Percentiles rank a stretch among this genome's conserved stretches.
phyloP scores from a whole-genome alignment of 92 coral and sea anemone species.

The Parazoanthus swiftii region DNA sequence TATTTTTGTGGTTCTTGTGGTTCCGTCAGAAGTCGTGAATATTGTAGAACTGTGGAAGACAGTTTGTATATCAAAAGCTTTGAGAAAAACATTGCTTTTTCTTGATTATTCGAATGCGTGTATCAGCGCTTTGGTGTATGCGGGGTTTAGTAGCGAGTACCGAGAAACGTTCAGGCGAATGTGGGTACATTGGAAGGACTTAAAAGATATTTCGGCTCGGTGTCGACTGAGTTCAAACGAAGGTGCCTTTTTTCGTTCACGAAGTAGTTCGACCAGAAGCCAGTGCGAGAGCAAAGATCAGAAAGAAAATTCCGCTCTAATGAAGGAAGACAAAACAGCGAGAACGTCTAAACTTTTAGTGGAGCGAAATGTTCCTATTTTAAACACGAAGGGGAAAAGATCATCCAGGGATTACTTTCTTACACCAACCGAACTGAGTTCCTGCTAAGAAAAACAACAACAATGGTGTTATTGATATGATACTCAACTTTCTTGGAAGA shows the following conservation, averaged over 20 bases:
- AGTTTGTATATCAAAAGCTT: constrained; percentile 16
- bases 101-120: constrained; percentile 37
- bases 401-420: background rate
- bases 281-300: constrained; percentile 26
- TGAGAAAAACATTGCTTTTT: constrained; percentile 10
- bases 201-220: constrained; percentile 35
- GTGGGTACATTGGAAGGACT: constrained; percentile 36
- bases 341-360: background rate
- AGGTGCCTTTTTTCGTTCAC: constrained; percentile 25
- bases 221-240: constrained; percentile 2
- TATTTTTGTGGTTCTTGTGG: constrained; percentile 21
- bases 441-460: background rate
- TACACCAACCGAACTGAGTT: background rate
- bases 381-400: too few species aligned
- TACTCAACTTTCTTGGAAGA: too few species aligned
- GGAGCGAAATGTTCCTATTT: background rate
- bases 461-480: background rate
- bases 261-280: constrained; percentile 29
- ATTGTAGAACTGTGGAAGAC: constrained; percentile 26
- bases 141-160: constrained; percentile 36
- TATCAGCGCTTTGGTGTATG: constrained; percentile 27
- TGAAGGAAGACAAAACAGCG: background rate
- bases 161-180: constrained; percentile 30
- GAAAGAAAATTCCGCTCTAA: background rate
- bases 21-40: constrained; percentile 38